These are phyloP conservation scores for Morpho achilles DNA, from an alignment of 2,888 invertebrate species.

Conservation along the genomic window DNA sequence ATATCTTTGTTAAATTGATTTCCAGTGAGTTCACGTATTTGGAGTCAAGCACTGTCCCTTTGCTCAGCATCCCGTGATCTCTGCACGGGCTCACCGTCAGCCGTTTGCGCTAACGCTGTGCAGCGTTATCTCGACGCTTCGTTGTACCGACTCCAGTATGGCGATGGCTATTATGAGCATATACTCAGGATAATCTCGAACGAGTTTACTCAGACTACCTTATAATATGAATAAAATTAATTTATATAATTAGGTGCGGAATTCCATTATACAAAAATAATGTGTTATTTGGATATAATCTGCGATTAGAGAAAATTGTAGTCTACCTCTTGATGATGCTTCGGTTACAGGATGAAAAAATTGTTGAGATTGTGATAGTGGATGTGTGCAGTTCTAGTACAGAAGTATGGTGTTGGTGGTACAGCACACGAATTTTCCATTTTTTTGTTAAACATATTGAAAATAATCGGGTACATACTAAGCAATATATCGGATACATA, in stretches of 20 bases:
- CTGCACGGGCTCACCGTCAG: constrained; percentile 36
- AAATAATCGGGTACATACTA: no score
- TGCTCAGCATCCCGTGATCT: constrained; percentile 72
- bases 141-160: constrained; percentile 42
- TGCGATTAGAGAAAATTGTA: no score
- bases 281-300: no score
- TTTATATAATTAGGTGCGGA: no score
- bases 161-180: constrained; percentile 45
- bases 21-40: constrained; percentile 78
- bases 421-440: no score
- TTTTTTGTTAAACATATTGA: no score
- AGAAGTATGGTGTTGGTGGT: no score
- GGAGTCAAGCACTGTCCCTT: constrained; percentile 81
- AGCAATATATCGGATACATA: no score
- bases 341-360: no score
- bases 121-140: constrained; percentile 54
- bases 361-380: no score
- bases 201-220: constrained; percentile 30
- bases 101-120: constrained; percentile 36
- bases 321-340: no score
- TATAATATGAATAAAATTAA: background rate
- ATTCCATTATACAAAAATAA: background rate
- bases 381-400: no score
- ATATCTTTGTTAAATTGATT: background rate
- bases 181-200: constrained; percentile 38